Evolutionary conservation across 2,888 invertebrate genomes (phyloP).

Genomic region (Tenthredo notha): DNA sequence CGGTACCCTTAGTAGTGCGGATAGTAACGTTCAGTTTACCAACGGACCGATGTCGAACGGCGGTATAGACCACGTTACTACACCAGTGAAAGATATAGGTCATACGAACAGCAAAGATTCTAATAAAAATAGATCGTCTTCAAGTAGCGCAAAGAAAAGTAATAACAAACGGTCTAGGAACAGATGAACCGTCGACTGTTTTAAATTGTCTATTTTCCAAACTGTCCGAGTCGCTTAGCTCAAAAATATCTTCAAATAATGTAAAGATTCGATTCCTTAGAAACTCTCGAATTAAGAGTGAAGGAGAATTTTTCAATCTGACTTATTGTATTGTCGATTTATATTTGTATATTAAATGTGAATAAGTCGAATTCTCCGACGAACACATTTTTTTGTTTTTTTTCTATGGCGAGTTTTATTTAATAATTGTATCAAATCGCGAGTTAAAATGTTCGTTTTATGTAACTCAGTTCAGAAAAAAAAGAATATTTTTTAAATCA

Average conservation of each 20-base stretch:
- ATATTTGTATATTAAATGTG: constrained; percentile 25
- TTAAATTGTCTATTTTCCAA: constrained; percentile 46
- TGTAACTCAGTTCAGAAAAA: not conserved
- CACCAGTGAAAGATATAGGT: constrained; percentile 75
- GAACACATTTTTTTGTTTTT: not conserved
- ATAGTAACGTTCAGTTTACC: constrained; percentile 70
- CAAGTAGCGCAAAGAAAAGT: constrained; percentile 85
- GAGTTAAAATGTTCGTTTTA: not conserved
- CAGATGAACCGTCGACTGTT: constrained; percentile 80
- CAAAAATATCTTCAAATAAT: constrained; percentile 3
- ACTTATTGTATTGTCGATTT: not conserved
- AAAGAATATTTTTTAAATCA: not conserved
- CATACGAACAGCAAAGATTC: constrained; percentile 78
- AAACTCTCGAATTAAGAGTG: not conserved
- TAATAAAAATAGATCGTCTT: constrained; percentile 77
- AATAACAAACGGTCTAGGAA: constrained; percentile 91
- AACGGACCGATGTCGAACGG: constrained; percentile 76
- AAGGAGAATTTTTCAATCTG: not conserved
- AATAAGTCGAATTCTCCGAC: not conserved
- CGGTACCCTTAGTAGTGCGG: constrained; percentile 71
- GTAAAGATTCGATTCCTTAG: not conserved
- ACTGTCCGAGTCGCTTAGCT: not conserved
- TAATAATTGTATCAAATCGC: not conserved
- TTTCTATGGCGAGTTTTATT: not conserved
- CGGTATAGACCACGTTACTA: constrained; percentile 86